A percentile compares a stretch with the other conserved stretches of the same genome.
Conservation (phyloP, 2,888 invertebrate genomes). For the Philhelius pedissequus region DNA sequence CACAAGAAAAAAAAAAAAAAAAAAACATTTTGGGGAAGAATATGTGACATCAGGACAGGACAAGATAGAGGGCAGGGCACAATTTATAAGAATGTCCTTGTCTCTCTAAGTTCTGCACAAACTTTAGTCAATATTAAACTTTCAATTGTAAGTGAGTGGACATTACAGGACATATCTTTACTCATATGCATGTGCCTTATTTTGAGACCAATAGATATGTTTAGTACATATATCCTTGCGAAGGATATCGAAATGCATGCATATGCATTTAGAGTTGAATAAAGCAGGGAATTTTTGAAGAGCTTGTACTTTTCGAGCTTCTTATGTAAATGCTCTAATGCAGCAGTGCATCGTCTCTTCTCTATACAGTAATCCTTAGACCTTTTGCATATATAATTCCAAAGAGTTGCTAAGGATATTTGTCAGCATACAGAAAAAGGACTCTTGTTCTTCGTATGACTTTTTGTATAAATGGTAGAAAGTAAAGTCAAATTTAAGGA, state of each 20-base stretch:
- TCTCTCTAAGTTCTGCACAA: conserved; percentile 30
- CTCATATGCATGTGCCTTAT: not conserved
- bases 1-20: conserved; percentile 7
- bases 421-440: conserved; percentile 33
- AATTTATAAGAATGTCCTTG: conserved; percentile 41
- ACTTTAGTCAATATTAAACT: conserved; percentile 62
- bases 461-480: not conserved
- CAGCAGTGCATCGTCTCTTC: not conserved
- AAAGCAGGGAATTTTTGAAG: conserved; percentile 34
- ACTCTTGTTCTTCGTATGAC: not conserved
- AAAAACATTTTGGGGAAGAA: not conserved
- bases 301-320: conserved; percentile 36
- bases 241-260: conserved; percentile 29
- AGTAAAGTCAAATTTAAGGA: not conserved
- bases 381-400: conserved; percentile 51
- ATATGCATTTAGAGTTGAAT: conserved; percentile 7
- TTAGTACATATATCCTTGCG: not conserved
- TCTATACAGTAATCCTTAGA: conserved; percentile 52
- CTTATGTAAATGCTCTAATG: conserved; percentile 41
- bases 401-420: conserved; percentile 44
- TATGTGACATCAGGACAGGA: conserved; percentile 43
- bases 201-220: not conserved
- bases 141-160: conserved; percentile 51
- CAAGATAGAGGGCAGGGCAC: not conserved
- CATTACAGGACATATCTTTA: conserved; percentile 18